Conservation (phyloP, 2,888 invertebrate genomes). For the Andrena fulva region DNA sequence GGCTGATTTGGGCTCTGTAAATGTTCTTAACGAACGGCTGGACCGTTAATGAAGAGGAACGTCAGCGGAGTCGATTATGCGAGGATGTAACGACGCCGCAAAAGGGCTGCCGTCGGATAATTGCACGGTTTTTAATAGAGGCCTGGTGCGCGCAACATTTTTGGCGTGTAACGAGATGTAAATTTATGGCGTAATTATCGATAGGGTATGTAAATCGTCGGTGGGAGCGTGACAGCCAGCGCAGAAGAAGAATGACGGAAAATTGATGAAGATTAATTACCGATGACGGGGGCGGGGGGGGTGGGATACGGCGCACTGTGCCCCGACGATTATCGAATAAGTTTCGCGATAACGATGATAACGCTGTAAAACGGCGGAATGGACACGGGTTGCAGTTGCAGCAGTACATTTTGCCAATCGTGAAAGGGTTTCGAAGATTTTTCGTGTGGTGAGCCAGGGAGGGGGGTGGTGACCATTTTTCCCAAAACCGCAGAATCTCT, state of each 20-base stretch:
- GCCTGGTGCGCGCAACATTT: constrained; percentile 48
- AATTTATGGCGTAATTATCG: constrained; percentile 64
- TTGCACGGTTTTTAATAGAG: constrained; percentile 51
- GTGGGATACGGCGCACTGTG: constrained; percentile 18
- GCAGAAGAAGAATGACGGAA: constrained; percentile 59
- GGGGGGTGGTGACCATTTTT: neutral
- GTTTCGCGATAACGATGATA: constrained; percentile 42
- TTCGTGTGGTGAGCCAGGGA: neutral
- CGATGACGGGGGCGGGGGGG: constrained; percentile 31
- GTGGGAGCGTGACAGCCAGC: constrained; percentile 11
- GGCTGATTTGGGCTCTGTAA: neutral
- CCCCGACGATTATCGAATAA: constrained; percentile 46
- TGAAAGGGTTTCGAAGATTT: neutral
- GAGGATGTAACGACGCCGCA: constrained; percentile 11
- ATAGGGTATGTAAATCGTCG: constrained; percentile 59
- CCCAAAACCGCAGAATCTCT: too few species aligned
- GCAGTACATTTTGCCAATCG: neutral
- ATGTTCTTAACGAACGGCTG: neutral
- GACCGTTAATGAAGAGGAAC: neutral
- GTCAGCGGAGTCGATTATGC: constrained; percentile 2
- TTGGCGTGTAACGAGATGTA: constrained; percentile 58
- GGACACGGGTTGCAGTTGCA: constrained; percentile 5
- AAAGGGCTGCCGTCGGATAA: constrained; percentile 44
- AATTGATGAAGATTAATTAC: constrained; percentile 65
- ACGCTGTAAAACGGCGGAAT: neutral